Percentiles rank a stretch among this genome's conserved stretches.
phyloP scores from a whole-genome alignment of 30 jellyfish, hydroid and myxozoan species.

The Sanderia malayensis region DNA sequence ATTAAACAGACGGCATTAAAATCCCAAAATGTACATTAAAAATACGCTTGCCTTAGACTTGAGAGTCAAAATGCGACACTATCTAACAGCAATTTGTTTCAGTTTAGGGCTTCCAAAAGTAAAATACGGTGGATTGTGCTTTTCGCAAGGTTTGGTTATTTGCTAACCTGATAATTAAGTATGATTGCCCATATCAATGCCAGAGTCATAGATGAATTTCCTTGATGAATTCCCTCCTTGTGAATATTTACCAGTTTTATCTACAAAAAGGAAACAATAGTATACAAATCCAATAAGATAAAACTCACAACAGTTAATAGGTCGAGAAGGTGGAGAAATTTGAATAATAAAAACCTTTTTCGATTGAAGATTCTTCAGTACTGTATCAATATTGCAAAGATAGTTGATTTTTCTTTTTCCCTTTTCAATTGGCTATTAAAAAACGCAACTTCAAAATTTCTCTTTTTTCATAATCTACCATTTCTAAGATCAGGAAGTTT shows the following conservation, averaged over 20 bases:
- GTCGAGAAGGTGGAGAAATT: too few relatives aligned
- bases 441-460: too few relatives aligned
- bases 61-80: too few relatives aligned
- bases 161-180: slow-evolving; percentile 72
- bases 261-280: slow-evolving; percentile 33
- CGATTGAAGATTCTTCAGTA: slow-evolving; percentile 48
- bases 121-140: too few relatives aligned
- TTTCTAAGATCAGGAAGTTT: too few relatives aligned
- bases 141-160: too few relatives aligned
- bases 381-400: slow-evolving; percentile 66
- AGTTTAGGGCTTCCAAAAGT: too few relatives aligned
- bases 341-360: slow-evolving; percentile 68
- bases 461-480: neutral
- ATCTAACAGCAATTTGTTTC: too few relatives aligned
- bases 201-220: slow-evolving; percentile 59
- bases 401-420: slow-evolving; percentile 75
- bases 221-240: slow-evolving; percentile 76
- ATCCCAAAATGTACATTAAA: too few relatives aligned
- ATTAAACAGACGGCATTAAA: too few relatives aligned
- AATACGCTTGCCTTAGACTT: too few relatives aligned
- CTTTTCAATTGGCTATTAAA: slow-evolving; percentile 61
- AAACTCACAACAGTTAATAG: too few relatives aligned
- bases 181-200: slow-evolving; percentile 73
- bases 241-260: slow-evolving; percentile 70
- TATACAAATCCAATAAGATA: neutral